Conservation (phyloP, 2,888 invertebrate species). For the Hoplodrina blanda region DNA sequence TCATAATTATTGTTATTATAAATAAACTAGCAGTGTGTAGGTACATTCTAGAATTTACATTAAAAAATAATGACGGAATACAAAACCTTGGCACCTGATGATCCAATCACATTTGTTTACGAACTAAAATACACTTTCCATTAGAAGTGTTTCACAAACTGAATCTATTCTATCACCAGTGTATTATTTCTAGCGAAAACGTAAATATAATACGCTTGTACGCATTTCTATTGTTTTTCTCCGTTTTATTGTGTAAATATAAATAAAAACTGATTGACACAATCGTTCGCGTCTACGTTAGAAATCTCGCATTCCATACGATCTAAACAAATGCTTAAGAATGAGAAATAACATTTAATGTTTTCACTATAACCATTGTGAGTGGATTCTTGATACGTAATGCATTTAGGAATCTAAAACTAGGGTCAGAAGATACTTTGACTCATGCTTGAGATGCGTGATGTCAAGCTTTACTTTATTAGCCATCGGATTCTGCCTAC, state of each 20-base stretch:
- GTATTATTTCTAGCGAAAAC: conserved; percentile 65
- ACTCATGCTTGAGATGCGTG: conserved; percentile 14
- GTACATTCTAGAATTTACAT: conserved; percentile 36
- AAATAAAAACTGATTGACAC: conserved; percentile 73
- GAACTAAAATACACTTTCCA: conserved; percentile 45
- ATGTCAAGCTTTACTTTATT: background rate
- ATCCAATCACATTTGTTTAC: conserved; percentile 55
- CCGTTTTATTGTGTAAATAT: conserved; percentile 75
- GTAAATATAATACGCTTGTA: conserved; percentile 56
- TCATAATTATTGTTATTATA: conserved; percentile 8
- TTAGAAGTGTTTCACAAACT: conserved; percentile 50
- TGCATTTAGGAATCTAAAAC: conserved; percentile 65
- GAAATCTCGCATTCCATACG: conserved; percentile 74
- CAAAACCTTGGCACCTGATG: conserved; percentile 44
- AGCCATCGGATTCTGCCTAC: no score
- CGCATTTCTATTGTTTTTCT: conserved; percentile 75
- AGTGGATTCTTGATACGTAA: conserved; percentile 67
- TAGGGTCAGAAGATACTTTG: conserved; percentile 50
- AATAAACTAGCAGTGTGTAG: conserved; percentile 7
- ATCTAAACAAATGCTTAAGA: conserved; percentile 75
- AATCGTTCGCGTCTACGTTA: conserved; percentile 67
- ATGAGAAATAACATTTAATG: conserved; percentile 70
- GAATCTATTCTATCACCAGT: conserved; percentile 64
- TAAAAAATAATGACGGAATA: conserved; percentile 50
- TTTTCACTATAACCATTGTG: conserved; percentile 68